Conservation (phyloP, 2,113 vertebrate genomes). For the Lycocorax pyrrhopterus region DNA sequence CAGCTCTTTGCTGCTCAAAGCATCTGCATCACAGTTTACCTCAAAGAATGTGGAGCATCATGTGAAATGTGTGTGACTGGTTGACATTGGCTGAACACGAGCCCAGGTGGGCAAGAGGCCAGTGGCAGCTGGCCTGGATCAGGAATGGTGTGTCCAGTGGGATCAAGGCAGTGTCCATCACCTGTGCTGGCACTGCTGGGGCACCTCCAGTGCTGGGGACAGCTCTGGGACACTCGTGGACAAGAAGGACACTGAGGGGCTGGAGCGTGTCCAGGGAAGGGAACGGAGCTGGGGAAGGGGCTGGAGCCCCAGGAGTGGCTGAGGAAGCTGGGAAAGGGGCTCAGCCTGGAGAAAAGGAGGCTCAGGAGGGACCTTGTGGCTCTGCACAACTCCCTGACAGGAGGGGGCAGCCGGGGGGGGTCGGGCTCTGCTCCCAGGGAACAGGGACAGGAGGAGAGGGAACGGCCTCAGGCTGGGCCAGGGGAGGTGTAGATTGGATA, state of each 20-base stretch:
- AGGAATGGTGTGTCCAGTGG: not conserved
- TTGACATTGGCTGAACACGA: fast-evolving
- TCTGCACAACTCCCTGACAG: not conserved
- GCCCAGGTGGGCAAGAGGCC: not conserved
- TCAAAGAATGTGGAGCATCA: fast-evolving
- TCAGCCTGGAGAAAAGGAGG: not conserved
- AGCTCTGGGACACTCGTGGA: not conserved
- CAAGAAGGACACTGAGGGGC: not conserved
- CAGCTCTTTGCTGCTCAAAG: not conserved
- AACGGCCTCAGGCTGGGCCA: fast-evolving
- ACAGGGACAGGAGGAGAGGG: not conserved
- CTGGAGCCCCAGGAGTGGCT: fast-evolving
- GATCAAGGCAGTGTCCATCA: not conserved
- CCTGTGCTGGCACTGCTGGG: not conserved
- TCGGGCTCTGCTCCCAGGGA: not conserved
- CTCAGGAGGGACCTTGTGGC: not conserved
- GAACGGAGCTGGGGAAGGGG: not conserved
- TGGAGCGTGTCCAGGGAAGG: not conserved
- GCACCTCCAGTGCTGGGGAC: not conserved
- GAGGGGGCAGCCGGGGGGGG: fast-evolving
- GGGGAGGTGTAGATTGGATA: fast-evolving
- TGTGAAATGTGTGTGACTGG: not conserved
- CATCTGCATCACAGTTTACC: not conserved
- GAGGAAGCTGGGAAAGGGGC: not conserved
- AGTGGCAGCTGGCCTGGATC: fast-evolving